phyloP scores from a whole-genome alignment of 2,113 vertebrate species.

The Bettongia penicillata region DNA sequence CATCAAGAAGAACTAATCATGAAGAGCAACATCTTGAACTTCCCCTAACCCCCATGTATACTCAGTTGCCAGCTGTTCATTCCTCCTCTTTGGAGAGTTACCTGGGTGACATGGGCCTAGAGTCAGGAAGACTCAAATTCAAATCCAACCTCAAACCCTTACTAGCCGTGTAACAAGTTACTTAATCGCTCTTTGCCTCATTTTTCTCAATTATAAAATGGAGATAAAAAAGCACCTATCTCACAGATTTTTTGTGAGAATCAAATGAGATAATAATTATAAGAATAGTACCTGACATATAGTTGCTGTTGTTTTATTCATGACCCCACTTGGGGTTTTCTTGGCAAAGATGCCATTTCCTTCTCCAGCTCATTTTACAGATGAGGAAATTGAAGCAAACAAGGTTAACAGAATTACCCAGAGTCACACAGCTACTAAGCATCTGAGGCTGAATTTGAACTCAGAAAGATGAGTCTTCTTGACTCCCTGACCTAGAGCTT shows the following conservation, averaged over 20 bases:
- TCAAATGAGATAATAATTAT: not conserved
- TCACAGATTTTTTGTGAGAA: not conserved
- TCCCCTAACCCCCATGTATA: not conserved
- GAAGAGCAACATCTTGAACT: not conserved
- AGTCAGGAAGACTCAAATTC: not conserved
- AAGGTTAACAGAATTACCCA: not conserved
- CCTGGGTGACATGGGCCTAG: not conserved
- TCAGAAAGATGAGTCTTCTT: not conserved
- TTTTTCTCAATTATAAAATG: not conserved
- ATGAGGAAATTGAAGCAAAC: not conserved
- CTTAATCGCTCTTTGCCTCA: not conserved
- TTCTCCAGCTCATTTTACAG: not conserved
- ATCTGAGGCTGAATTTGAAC: not conserved
- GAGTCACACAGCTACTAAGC: not conserved
- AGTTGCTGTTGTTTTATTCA: not conserved
- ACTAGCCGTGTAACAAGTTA: not conserved
- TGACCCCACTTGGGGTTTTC: not conserved
- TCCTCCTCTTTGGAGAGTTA: not conserved
- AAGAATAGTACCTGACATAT: not conserved
- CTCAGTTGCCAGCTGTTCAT: not conserved
- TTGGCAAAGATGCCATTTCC: not conserved
- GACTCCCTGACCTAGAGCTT: not conserved
- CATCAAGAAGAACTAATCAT: not conserved
- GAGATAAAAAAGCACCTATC: not conserved
- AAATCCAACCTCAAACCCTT: not conserved